Evolutionary conservation across 53 echinoderm and acorn worm genomes (phyloP).

Genomic region (Echinometra lucunter): DNA sequence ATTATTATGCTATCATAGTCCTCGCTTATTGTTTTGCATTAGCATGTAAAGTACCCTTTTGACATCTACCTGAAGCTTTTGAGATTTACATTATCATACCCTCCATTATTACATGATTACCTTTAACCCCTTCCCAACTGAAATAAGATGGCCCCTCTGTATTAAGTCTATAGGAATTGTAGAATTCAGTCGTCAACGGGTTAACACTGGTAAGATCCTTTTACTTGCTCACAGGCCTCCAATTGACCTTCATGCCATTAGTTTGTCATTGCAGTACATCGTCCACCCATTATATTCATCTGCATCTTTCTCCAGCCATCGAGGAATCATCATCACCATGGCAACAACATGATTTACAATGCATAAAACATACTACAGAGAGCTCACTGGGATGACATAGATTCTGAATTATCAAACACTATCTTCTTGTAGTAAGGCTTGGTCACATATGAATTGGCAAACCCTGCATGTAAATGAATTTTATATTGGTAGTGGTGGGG

Average conservation of each 20-base stretch:
- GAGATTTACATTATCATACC: no score
- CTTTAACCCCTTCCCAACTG: no score
- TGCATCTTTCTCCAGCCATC: background rate
- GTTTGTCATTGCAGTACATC: background rate
- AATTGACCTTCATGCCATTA: background rate
- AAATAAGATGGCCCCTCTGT: no score
- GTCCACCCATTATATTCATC: background rate
- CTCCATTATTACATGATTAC: no score
- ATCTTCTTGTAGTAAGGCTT: background rate
- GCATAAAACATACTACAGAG: background rate
- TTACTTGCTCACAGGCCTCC: background rate
- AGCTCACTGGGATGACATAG: background rate
- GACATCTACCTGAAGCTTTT: no score
- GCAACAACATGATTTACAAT: slow-evolving; percentile 23
- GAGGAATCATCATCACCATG: background rate
- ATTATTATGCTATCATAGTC: no score
- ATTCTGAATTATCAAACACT: background rate
- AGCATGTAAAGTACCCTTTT: no score
- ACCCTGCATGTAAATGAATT: background rate
- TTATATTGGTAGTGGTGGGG: no score
- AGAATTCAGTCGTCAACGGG: no score
- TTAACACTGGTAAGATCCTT: no score
- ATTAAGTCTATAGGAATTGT: no score
- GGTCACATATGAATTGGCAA: background rate
- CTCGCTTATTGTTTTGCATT: no score